phyloP scores from a whole-genome alignment of 2,888 invertebrate genomes.

The Anoplius nigerrimus region DNA sequence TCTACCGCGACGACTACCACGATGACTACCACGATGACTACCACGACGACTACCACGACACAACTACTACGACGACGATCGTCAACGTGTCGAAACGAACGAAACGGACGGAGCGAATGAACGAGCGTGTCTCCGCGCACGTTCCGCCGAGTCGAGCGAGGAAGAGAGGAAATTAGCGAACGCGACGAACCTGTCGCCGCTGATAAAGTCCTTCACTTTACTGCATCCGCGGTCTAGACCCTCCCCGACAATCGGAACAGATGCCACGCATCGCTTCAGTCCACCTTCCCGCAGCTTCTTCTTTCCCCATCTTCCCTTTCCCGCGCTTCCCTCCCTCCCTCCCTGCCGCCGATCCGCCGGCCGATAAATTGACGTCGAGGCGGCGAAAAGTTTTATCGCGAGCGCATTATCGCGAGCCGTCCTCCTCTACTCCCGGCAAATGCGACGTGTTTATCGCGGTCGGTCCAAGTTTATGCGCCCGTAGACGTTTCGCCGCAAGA shows the following conservation, averaged over 20 bases:
- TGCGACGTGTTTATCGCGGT: conserved; percentile 36
- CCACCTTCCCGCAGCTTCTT: too few species aligned
- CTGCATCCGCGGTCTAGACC: too few species aligned
- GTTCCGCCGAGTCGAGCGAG: conserved; percentile 24
- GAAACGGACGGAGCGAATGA: conserved; percentile 4
- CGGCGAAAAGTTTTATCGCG: conserved; percentile 40
- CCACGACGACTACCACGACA: too few species aligned
- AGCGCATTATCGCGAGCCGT: conserved; percentile 39
- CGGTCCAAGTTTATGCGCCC: background rate
- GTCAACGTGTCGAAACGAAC: conserved; percentile 29
- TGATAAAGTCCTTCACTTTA: conserved; percentile 3
- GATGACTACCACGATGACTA: too few species aligned
- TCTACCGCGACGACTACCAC: too few species aligned
- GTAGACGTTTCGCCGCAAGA: too few species aligned
- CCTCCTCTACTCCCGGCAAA: conserved; percentile 24
- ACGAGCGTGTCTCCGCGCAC: conserved; percentile 13
- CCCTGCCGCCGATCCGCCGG: too few species aligned
- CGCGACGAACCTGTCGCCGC: conserved; percentile 24
- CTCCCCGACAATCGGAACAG: too few species aligned
- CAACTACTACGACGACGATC: too few species aligned
- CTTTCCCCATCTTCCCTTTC: too few species aligned
- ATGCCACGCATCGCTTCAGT: too few species aligned
- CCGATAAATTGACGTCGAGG: conserved; percentile 35
- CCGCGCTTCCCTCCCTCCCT: background rate
- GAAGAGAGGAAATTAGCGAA: conserved; percentile 40